A percentile compares a stretch with the other conserved stretches of the same genome.
Conservation (phyloP, 2,797 vertebrate species). For the Dallia pectoralis region DNA sequence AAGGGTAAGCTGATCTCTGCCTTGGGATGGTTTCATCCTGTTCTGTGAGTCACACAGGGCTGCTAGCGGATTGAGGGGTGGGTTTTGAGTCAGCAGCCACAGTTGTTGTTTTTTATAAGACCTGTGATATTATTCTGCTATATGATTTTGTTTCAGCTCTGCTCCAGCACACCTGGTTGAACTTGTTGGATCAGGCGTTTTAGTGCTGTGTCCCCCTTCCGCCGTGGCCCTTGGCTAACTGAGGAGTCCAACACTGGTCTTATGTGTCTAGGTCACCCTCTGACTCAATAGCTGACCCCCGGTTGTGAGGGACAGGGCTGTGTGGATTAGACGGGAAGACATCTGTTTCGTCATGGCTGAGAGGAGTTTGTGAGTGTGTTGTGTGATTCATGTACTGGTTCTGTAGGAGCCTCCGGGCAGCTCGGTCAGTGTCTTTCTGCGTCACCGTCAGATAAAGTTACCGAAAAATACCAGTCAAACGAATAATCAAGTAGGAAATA, state of each 20-base stretch:
- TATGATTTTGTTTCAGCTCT: background rate
- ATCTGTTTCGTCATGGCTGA: constrained; percentile 53
- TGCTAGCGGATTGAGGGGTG: constrained; percentile 31
- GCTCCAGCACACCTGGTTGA: background rate
- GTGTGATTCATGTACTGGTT: constrained; percentile 26
- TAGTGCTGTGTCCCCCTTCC: background rate
- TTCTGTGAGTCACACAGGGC: constrained; percentile 55
- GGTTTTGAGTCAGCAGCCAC: constrained; percentile 35
- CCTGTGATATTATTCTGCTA: background rate
- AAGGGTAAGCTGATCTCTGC: constrained; percentile 14
- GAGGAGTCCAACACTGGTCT: background rate
- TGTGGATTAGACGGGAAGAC: constrained; percentile 28
- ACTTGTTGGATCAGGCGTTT: background rate
- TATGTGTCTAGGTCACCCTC: background rate
- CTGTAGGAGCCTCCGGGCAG: constrained; percentile 34
- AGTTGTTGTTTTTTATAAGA: constrained; percentile 26
- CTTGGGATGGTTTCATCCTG: constrained; percentile 43
- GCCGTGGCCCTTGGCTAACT: background rate
- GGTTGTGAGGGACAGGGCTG: constrained; percentile 4
- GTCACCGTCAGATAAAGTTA: constrained; percentile 29
- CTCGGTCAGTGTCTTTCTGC: constrained; percentile 16
- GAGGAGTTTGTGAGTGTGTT: constrained; percentile 48
- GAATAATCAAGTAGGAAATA: too few relatives aligned
- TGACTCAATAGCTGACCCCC: background rate
- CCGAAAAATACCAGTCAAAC: background rate